Evolutionary conservation across 2,113 vertebrate genomes (phyloP).

Genomic region (Oceanites oceanicus): DNA sequence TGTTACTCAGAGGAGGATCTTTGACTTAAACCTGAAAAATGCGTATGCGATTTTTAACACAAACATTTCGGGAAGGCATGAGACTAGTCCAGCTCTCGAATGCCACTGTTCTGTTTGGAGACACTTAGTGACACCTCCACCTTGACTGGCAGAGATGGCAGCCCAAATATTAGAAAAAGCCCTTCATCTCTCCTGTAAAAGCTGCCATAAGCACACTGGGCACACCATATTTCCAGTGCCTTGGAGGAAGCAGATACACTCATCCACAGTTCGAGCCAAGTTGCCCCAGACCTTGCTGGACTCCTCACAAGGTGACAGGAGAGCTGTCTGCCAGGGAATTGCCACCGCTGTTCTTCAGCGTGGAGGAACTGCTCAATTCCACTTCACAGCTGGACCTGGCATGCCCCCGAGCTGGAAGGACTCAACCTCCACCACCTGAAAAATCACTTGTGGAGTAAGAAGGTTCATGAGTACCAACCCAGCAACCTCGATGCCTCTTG

Average conservation of each 20-base stretch:
- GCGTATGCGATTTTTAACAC: neutral
- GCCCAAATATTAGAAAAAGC: neutral
- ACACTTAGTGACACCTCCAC: neutral
- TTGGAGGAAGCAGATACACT: too few species aligned
- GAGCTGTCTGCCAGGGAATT: neutral
- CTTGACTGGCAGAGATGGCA: neutral
- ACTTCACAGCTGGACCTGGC: neutral
- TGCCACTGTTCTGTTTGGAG: neutral
- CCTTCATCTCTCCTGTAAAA: neutral
- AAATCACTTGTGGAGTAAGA: neutral
- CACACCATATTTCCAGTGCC: neutral
- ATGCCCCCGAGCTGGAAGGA: neutral
- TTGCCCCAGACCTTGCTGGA: neutral
- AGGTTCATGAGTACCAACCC: neutral
- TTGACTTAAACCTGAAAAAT: neutral
- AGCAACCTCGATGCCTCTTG: neutral
- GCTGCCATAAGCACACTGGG: neutral
- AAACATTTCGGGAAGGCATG: slow-evolving; percentile 1
- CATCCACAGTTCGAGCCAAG: neutral
- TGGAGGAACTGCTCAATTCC: too few species aligned
- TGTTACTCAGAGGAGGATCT: neutral
- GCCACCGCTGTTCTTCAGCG: fast-evolving
- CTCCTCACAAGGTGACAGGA: fast-evolving
- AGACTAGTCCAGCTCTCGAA: slow-evolving; percentile 33
- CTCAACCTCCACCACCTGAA: neutral